Evolutionary conservation across 2,888 invertebrate genomes (phyloP).

Genomic region (Idaea straminata): DNA sequence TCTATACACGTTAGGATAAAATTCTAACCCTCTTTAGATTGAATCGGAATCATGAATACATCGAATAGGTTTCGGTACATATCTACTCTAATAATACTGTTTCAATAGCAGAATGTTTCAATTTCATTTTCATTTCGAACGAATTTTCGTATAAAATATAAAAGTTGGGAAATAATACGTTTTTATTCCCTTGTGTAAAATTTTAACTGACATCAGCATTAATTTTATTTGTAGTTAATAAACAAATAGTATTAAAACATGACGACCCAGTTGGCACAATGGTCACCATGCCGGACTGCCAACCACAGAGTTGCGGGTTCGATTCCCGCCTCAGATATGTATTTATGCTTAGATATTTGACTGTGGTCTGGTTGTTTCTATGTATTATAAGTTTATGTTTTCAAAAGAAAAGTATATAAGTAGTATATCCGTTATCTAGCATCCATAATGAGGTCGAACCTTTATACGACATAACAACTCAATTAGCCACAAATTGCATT

Average conservation of each 20-base stretch:
- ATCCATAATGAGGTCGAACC: slow-evolving; percentile 23
- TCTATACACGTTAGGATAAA: slow-evolving; percentile 26
- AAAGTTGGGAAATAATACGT: neutral
- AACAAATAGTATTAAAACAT: neutral
- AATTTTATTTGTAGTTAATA: neutral
- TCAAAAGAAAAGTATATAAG: no score
- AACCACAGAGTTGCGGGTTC: no score
- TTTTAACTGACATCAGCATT: neutral
- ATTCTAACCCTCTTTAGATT: slow-evolving; percentile 26
- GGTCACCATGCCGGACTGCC: no score
- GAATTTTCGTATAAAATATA: neutral
- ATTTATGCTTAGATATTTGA: no score
- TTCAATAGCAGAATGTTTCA: slow-evolving; percentile 5
- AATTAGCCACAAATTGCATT: slow-evolving; percentile 28
- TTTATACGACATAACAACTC: slow-evolving; percentile 19
- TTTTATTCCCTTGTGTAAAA: neutral
- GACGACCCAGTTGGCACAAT: no score
- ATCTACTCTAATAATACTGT: slow-evolving; percentile 19
- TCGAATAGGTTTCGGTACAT: slow-evolving; percentile 16
- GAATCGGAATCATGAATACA: slow-evolving; percentile 20
- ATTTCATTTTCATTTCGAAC: neutral
- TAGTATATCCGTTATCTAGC: no score
- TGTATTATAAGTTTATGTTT: no score
- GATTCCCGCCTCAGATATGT: no score
- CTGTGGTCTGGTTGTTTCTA: no score